Percentiles rank a stretch among this genome's conserved stretches.
phyloP scores from a whole-genome alignment of 2,888 invertebrate species.

The Scaptomyza parva region DNA sequence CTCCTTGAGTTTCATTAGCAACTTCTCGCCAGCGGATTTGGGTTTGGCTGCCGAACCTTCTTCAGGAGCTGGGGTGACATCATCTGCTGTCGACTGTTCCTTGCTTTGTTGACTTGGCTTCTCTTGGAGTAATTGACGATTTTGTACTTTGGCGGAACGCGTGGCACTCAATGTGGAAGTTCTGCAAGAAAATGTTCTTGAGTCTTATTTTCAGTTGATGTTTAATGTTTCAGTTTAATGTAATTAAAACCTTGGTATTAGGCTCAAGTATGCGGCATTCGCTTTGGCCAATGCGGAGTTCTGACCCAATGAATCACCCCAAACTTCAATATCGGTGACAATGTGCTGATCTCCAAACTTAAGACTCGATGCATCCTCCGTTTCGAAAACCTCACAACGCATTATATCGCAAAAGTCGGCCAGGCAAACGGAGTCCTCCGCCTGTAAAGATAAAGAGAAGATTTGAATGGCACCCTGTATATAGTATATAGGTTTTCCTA shows the following conservation, averaged over 20 bases:
- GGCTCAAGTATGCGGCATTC: conserved; percentile 84
- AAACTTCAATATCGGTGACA: conserved; percentile 93
- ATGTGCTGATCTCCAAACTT: conserved; percentile 88
- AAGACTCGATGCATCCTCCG: conserved; percentile 88
- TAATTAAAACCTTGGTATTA: conserved; percentile 82
- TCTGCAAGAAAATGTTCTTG: conserved; percentile 63
- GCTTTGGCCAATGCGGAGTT: conserved; percentile 86
- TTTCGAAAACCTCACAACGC: conserved; percentile 94
- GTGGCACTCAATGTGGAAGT: conserved; percentile 83
- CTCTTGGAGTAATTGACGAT: conserved; percentile 84
- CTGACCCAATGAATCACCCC: conserved; percentile 89
- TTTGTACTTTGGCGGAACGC: conserved; percentile 83
- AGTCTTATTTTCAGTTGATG: too few relatives aligned
- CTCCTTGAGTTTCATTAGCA: conserved; percentile 67
- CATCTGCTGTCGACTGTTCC: conserved; percentile 49
- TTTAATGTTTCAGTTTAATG: too few relatives aligned
- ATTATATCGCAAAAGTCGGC: conserved; percentile 98
- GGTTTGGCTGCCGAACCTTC: conserved; percentile 64
- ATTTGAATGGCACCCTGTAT: neutral
- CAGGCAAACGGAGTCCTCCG: conserved; percentile 95
- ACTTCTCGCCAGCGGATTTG: conserved; percentile 68
- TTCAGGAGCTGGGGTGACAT: conserved; percentile 25
- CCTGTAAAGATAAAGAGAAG: conserved; percentile 86
- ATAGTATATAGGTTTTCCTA: neutral
- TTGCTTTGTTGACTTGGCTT: conserved; percentile 79